Evolutionary conservation across 1,140 invertebrate genomes (phyloP).

Genomic region (Rhynchophorus ferrugineus): DNA sequence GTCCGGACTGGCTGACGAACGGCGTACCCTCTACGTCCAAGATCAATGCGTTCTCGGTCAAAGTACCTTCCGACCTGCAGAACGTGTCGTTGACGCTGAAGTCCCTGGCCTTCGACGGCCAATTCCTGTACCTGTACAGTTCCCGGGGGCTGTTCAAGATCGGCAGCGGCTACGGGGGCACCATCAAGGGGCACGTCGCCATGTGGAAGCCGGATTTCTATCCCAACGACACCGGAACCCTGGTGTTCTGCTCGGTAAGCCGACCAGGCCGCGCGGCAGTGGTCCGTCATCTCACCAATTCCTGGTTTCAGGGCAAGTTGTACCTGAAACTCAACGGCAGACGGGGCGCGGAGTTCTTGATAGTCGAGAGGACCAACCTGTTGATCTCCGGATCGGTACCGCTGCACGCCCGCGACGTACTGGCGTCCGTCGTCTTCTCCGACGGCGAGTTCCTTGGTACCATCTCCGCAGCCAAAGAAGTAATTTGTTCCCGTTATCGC

Average conservation of each 20-base stretch:
- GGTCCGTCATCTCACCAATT: too few species aligned
- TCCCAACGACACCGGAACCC: conserved; percentile 67
- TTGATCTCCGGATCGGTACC: conserved; percentile 52
- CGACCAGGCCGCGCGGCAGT: too few species aligned
- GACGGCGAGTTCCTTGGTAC: conserved; percentile 78
- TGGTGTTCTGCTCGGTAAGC: conserved; percentile 74
- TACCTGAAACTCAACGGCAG: conserved; percentile 50
- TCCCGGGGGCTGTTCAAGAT: conserved; percentile 79
- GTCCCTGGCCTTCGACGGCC: conserved; percentile 79
- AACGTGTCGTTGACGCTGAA: conserved; percentile 43
- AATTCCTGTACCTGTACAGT: conserved; percentile 77
- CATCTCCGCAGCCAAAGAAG: conserved; percentile 72
- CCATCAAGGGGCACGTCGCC: conserved; percentile 81
- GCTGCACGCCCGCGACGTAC: conserved; percentile 54
- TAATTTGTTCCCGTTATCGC: conserved; percentile 40
- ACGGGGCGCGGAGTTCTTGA: conserved; percentile 53
- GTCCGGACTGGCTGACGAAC: conserved; percentile 81
- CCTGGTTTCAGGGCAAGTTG: conserved; percentile 42
- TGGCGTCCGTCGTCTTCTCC: conserved; percentile 69
- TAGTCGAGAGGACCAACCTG: conserved; percentile 52
- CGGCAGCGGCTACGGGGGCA: conserved; percentile 86
- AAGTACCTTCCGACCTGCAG: conserved; percentile 42
- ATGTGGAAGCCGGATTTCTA: conserved; percentile 73
- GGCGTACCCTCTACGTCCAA: conserved; percentile 74
- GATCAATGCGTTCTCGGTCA: conserved; percentile 61